Evolutionary conservation across 2,113 vertebrate species (phyloP).

Genomic region (Nicator chloris): DNA sequence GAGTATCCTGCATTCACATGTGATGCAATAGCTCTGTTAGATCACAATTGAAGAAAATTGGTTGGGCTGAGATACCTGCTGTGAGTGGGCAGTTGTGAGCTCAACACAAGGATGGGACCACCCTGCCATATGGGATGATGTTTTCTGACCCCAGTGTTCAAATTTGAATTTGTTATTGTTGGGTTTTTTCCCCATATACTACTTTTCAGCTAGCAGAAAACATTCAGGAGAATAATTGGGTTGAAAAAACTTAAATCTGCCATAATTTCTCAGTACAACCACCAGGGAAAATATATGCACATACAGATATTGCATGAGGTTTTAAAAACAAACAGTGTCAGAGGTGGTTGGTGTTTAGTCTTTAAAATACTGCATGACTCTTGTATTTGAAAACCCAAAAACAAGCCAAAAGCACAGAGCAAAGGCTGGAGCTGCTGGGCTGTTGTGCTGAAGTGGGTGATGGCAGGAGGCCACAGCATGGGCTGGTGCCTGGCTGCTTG

Average conservation of each 20-base stretch:
- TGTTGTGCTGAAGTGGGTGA: not conserved
- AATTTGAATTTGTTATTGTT: not conserved
- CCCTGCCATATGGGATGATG: not conserved
- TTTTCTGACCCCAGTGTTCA: not conserved
- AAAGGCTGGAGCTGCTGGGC: not conserved
- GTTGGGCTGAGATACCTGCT: not conserved
- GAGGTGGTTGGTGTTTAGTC: not conserved
- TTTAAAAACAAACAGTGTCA: not conserved
- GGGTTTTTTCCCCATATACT: not conserved
- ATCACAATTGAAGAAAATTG: not conserved
- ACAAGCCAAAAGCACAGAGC: not conserved
- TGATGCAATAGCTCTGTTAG: not conserved
- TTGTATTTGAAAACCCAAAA: not conserved
- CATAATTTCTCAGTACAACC: not conserved
- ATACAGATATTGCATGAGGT: not conserved
- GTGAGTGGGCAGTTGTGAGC: not conserved
- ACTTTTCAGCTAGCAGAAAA: not conserved
- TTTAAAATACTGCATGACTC: not conserved
- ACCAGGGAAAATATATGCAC: not conserved
- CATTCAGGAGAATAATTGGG: not conserved
- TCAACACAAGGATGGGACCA: not conserved
- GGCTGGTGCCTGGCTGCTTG: fast-evolving
- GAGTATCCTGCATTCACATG: not conserved
- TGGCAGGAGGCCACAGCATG: fast-evolving
- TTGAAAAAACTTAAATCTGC: not conserved